These are phyloP conservation scores for Drosophila novamexicana DNA, from an alignment of 1,140 invertebrate species.

Conservation along the genomic window DNA sequence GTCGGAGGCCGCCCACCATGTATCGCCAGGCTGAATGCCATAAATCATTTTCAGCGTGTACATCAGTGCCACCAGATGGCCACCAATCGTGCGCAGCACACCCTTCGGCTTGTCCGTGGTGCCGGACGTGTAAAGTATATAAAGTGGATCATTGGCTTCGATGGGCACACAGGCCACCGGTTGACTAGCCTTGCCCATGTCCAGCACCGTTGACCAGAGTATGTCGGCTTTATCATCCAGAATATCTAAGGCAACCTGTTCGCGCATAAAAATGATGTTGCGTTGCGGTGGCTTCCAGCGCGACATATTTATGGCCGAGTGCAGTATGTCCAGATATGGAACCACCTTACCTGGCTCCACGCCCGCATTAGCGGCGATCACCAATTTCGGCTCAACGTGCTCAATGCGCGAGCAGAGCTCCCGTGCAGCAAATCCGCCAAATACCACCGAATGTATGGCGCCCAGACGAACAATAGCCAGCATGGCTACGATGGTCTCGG, in stretches of 20 bases:
- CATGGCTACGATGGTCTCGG: slow-evolving; percentile 94
- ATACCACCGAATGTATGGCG: slow-evolving; percentile 94
- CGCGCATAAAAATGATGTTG: slow-evolving; percentile 93
- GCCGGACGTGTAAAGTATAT: slow-evolving; percentile 97
- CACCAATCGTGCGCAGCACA: slow-evolving; percentile 93
- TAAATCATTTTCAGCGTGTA: slow-evolving; percentile 95
- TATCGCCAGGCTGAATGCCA: slow-evolving; percentile 91
- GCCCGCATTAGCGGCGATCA: slow-evolving; percentile 95
- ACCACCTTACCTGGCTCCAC: slow-evolving; percentile 94
- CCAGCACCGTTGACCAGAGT: slow-evolving; percentile 91
- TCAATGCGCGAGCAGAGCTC: slow-evolving; percentile 94
- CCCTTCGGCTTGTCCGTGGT: slow-evolving; percentile 95
- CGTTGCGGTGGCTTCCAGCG: slow-evolving; percentile 87
- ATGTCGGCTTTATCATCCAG: slow-evolving; percentile 88
- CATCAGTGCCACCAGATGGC: slow-evolving; percentile 92
- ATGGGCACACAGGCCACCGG: slow-evolving; percentile 93
- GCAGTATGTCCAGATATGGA: slow-evolving; percentile 94
- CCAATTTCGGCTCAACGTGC: slow-evolving; percentile 94
- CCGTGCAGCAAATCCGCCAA: slow-evolving; percentile 95
- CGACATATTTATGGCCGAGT: slow-evolving; percentile 91
- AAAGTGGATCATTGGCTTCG: slow-evolving; percentile 94
- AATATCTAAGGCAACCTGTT: slow-evolving; percentile 87
- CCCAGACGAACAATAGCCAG: slow-evolving; percentile 92
- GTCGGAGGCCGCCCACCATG: slow-evolving; percentile 97
- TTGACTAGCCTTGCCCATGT: slow-evolving; percentile 83